phyloP scores from a whole-genome alignment of 2,888 invertebrate genomes.

The Tridacna gigas region DNA sequence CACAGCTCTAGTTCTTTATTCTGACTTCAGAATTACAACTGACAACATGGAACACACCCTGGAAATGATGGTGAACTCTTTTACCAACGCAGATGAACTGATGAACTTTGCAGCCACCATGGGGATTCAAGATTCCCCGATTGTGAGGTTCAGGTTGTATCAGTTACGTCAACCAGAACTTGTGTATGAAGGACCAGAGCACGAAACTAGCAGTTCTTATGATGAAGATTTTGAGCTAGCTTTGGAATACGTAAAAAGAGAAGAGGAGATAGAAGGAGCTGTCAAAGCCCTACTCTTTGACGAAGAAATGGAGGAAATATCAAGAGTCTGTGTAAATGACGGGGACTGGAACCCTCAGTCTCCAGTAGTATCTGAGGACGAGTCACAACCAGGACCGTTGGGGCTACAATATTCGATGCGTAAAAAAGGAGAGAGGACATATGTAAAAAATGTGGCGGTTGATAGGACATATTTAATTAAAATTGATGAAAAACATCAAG shows the following conservation, averaged over 20 bases:
- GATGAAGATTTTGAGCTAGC: constrained; percentile 12
- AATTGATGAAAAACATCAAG: constrained; percentile 28
- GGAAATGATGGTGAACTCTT: too few species aligned
- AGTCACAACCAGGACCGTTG: neutral
- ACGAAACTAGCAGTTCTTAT: too few species aligned
- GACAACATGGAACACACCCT: too few species aligned
- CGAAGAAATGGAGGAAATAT: constrained; percentile 20
- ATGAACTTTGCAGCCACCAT: too few species aligned
- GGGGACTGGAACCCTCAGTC: constrained; percentile 25
- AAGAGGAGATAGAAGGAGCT: constrained; percentile 16
- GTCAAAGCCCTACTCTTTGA: constrained; percentile 10
- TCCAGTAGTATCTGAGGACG: neutral
- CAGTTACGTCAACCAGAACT: too few species aligned
- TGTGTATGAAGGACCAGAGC: too few species aligned
- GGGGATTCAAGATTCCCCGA: constrained; percentile 29
- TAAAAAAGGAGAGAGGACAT: constrained; percentile 29
- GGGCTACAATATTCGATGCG: constrained; percentile 28
- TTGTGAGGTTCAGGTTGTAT: too few species aligned
- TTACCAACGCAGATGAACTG: too few species aligned
- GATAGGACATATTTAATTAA: constrained; percentile 43
- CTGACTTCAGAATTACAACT: too few species aligned
- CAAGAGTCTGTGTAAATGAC: constrained; percentile 2
- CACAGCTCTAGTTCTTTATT: too few species aligned
- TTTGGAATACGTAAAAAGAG: neutral
- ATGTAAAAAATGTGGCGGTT: constrained; percentile 42